phyloP scores from a whole-genome alignment of 1,140 invertebrate genomes.

The Drosophila ficusphila region DNA sequence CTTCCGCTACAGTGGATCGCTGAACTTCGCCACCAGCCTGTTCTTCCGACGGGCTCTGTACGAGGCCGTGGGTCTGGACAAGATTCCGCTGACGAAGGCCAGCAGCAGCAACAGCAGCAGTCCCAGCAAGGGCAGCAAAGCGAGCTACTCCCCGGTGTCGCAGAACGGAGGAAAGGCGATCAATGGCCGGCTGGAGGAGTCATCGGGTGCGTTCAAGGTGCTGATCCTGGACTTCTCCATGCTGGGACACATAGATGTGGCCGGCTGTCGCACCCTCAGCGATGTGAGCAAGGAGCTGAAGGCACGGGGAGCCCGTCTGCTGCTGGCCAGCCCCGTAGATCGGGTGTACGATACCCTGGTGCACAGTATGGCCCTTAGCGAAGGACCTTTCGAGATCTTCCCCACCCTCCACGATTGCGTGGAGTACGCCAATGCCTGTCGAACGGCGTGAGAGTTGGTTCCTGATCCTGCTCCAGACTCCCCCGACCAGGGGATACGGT shows the following conservation, averaged over 20 bases:
- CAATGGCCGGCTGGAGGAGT: conserved; percentile 25
- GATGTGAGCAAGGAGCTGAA: conserved; percentile 76
- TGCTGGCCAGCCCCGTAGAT: conserved; percentile 73
- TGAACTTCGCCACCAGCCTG: conserved; percentile 77
- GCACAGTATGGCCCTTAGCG: conserved; percentile 77
- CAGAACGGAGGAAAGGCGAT: conserved; percentile 48
- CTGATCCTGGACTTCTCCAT: conserved; percentile 77
- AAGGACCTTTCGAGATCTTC: conserved; percentile 80
- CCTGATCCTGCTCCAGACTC: neutral
- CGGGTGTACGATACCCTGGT: conserved; percentile 79
- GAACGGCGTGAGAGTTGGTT: conserved; percentile 58
- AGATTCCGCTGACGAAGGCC: conserved; percentile 2
- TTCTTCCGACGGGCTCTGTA: conserved; percentile 72
- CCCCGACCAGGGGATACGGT: neutral
- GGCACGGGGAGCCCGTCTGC: conserved; percentile 53
- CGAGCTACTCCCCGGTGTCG: conserved; percentile 46
- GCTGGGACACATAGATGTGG: conserved; percentile 79
- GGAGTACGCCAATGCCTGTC: conserved; percentile 75
- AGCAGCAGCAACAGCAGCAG: conserved; percentile 7
- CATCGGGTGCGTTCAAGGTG: conserved; percentile 32
- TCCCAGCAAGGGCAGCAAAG: conserved; percentile 25
- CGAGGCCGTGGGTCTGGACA: conserved; percentile 61
- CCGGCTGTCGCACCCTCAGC: conserved; percentile 65
- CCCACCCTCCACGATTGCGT: conserved; percentile 82
- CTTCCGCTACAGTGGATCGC: conserved; percentile 76